These are phyloP conservation scores for Anguilla marmorata DNA, from an alignment of 2,797 vertebrate species.

Conservation along the genomic window DNA sequence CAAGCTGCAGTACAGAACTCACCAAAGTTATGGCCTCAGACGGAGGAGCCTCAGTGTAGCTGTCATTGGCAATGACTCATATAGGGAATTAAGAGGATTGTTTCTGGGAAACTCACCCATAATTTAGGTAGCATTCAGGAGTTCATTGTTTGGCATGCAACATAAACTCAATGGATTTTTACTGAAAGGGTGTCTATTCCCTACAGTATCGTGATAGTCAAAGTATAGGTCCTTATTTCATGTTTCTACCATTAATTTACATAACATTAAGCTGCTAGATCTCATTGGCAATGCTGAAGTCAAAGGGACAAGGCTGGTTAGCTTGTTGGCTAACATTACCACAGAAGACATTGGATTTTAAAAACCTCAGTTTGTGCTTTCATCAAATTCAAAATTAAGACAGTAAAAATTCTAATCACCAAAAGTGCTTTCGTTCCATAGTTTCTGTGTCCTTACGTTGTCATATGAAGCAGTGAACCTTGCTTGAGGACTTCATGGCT, in stretches of 20 bases:
- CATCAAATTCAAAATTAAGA: constrained; percentile 16
- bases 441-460: not conserved
- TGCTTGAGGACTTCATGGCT: constrained; percentile 11
- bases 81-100: not conserved
- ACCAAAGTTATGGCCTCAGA: not conserved
- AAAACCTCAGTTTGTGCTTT: constrained; percentile 8
- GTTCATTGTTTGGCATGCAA: not conserved
- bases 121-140: not conserved
- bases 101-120: not conserved
- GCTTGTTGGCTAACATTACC: not conserved
- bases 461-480: not conserved
- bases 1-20: not conserved
- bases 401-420: not conserved
- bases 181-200: not conserved
- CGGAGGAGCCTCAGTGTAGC: not conserved
- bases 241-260: not conserved
- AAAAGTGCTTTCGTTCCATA: constrained; percentile 12
- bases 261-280: not conserved
- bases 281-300: not conserved
- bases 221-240: not conserved
- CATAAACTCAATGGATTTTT: not conserved
- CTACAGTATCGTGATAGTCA: not conserved
- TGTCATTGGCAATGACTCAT: not conserved
- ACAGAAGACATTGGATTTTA: not conserved
- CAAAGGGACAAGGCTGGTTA: not conserved